Evolutionary conservation across 2,797 vertebrate genomes (phyloP).

Genomic region (Pipistrellus pipistrellus): DNA sequence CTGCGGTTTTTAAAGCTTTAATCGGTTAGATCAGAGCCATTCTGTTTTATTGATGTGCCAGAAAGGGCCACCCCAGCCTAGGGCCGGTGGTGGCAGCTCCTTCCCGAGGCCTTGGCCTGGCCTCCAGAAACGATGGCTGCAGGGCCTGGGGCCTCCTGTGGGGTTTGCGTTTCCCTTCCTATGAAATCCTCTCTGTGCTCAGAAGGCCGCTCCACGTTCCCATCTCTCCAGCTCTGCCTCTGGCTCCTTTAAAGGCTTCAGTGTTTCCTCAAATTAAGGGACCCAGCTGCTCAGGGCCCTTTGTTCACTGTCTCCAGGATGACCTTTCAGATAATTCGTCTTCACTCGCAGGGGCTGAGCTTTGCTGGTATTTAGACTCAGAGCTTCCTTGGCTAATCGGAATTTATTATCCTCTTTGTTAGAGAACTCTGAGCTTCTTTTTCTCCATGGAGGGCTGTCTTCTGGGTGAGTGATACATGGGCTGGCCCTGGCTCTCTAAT

Average conservation of each 20-base stretch:
- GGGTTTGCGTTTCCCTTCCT: conserved; percentile 81
- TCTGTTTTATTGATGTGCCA: conserved; percentile 88
- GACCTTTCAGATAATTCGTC: conserved; percentile 89
- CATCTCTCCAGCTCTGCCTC: conserved; percentile 79
- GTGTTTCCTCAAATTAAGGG: conserved; percentile 85
- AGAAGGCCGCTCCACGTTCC: conserved; percentile 75
- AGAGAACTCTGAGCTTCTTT: conserved; percentile 83
- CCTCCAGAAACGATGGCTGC: conserved; percentile 81
- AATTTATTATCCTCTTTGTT: conserved; percentile 90
- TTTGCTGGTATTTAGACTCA: conserved; percentile 87
- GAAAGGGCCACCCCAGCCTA: conserved; percentile 83
- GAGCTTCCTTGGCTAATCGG: conserved; percentile 87
- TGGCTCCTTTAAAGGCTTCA: conserved; percentile 85
- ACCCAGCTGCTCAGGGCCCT: conserved; percentile 84
- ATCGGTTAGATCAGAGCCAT: conserved; percentile 88
- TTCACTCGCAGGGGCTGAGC: conserved; percentile 84
- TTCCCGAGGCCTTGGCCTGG: conserved; percentile 82
- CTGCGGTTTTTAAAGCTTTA: conserved; percentile 88
- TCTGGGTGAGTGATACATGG: conserved; percentile 87
- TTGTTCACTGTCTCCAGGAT: conserved; percentile 87
- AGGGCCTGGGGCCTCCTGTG: conserved; percentile 71
- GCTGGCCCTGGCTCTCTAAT: conserved; percentile 83
- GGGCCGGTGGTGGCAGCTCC: conserved; percentile 83
- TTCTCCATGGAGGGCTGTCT: conserved; percentile 85
- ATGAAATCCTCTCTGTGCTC: conserved; percentile 84